Evolutionary conservation across 1,140 invertebrate genomes (phyloP).

Genomic region (Pinna nobilis): DNA sequence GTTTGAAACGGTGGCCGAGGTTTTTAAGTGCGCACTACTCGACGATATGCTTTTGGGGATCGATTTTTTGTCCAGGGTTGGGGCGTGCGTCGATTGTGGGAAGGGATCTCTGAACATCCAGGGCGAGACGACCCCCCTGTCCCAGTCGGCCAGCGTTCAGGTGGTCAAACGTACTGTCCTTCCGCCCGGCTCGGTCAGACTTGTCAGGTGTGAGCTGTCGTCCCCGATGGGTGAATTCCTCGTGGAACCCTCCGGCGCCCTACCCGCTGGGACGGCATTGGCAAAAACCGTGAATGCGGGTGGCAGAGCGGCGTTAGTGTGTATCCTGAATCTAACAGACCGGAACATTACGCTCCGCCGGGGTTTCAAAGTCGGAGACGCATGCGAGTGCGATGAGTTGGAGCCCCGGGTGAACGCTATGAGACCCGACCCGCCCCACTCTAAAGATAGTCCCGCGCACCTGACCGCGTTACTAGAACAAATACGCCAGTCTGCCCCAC

Average conservation of each 20-base stretch:
- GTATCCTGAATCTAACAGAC: neutral
- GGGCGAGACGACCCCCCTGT: neutral
- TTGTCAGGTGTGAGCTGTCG: neutral
- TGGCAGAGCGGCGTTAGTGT: neutral
- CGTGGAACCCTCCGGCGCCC: neutral
- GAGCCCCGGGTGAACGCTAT: neutral
- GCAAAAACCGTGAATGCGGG: neutral
- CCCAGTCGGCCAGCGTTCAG: neutral
- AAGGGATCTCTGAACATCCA: neutral
- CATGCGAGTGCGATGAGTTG: constrained; percentile 1
- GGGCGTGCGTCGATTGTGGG: neutral
- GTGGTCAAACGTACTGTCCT: neutral
- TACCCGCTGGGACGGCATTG: neutral
- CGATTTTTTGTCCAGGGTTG: constrained; percentile 4
- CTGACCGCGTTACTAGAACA: neutral
- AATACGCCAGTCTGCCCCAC: neutral
- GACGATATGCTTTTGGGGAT: constrained; percentile 25
- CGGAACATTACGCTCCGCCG: neutral
- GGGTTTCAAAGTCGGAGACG: neutral
- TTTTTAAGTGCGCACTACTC: constrained; percentile 19
- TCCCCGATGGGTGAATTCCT: constrained; percentile 1
- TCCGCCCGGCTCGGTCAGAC: neutral
- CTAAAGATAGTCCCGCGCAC: neutral
- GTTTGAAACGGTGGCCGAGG: neutral
- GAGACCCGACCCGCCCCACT: neutral